Conservation (phyloP, 2,888 invertebrate species). For the Meteorus cinctellus region DNA sequence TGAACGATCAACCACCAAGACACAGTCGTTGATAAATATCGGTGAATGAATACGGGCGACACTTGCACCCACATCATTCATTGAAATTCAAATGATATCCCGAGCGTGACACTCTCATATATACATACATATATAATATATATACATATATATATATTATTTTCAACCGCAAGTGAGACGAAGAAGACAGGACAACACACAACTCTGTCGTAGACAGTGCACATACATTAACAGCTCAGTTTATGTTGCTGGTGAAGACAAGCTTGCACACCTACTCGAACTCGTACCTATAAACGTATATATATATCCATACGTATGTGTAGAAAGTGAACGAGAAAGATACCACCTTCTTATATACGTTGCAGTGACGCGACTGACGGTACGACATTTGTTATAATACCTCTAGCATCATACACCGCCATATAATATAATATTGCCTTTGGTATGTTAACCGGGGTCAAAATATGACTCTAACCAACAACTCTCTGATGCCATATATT, state of each 20-base stretch:
- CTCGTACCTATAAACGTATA: not conserved
- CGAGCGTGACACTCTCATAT: constrained; percentile 1
- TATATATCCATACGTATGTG: constrained; percentile 11
- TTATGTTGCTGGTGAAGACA: constrained; percentile 25
- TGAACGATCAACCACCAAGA: constrained; percentile 25
- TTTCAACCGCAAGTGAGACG: constrained; percentile 11
- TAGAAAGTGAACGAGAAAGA: not conserved
- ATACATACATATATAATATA: not conserved
- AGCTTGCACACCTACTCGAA: constrained; percentile 23
- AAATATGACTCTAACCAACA: constrained; percentile 62
- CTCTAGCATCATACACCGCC: constrained; percentile 50
- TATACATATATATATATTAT: not conserved
- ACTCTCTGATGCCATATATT: constrained; percentile 26
- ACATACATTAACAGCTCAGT: constrained; percentile 21
- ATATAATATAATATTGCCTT: constrained; percentile 65
- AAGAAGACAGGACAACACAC: constrained; percentile 13
- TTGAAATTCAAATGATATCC: constrained; percentile 70
- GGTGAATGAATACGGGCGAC: constrained; percentile 63
- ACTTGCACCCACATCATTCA: constrained; percentile 70
- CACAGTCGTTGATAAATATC: constrained; percentile 49
- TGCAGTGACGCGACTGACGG: not conserved
- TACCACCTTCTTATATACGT: constrained; percentile 24
- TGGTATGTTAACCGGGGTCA: constrained; percentile 71
- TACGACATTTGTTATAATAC: constrained; percentile 65
- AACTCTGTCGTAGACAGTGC: constrained; percentile 1